Evolutionary conservation across 2,113 vertebrate species (phyloP), one percentile per base, ranked within the genome.

Genomic region (Crocuta crocuta): DNA sequence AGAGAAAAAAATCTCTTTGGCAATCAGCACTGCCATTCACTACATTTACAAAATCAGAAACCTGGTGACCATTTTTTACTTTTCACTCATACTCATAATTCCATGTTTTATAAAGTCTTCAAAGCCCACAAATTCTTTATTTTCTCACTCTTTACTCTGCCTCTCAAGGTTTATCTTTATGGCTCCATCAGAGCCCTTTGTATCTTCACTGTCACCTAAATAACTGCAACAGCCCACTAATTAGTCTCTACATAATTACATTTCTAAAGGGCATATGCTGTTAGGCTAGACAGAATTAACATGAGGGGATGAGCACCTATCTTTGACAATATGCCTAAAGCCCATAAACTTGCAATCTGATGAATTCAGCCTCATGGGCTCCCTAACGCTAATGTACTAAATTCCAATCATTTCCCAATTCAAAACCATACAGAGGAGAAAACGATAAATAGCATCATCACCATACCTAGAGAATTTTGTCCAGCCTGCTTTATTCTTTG

Each of bases 181-280:
- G 31, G 39, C 70, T 92, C 48, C 76, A 26, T 74, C 82, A 92
- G 43, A 65, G 17, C 3, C 58, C 80, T 93, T 91, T 96, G 92
- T 79, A 97, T 85, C 92, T 95, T 96, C 81, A 65, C 88, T 91
- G 66, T 76, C 94, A 85, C 84, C 94, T 78, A 84, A 98, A 87
- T 92, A 82, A 96, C 28, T 74, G 31, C n/a, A 94, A 90, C 61
- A 78, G 39, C 16, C 74, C 84, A 81, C 88, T 89, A 97, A 97
- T 96, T 97, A 96, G 96, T 93, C 70, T 96, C 90, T 45, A 89
- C n/a, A 78, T 91, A 97, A 97, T 96, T 97, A 89, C 53, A 94
- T 90, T 95, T 92, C 92, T 88, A 96, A 97, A 98, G 94, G 95
- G 76, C 84, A 94, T 26, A 88, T 81, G 50, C 91, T 81, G 43